phyloP scores from a whole-genome alignment of 2,113 vertebrate genomes.

The Motacilla alba region DNA sequence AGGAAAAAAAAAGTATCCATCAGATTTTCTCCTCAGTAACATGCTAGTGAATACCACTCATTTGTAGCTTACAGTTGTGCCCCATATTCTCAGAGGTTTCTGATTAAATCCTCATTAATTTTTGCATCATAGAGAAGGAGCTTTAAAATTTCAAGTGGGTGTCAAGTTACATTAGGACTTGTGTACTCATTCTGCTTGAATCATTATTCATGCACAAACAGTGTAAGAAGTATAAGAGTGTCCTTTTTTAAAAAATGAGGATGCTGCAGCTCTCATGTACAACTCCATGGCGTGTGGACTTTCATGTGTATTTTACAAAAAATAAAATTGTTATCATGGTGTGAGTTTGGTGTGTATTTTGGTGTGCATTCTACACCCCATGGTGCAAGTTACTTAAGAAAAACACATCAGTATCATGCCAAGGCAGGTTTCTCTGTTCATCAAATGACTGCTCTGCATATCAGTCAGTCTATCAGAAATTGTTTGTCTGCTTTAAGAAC shows the following conservation, averaged over 20 bases:
- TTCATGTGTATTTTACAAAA: not conserved
- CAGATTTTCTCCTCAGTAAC: not conserved
- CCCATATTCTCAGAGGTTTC: not conserved
- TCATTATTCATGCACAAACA: not conserved
- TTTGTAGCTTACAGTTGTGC: not conserved
- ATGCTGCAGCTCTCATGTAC: not conserved
- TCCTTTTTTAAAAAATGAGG: not conserved
- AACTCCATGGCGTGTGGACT: not conserved
- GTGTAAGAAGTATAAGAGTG: not conserved
- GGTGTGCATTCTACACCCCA: not conserved
- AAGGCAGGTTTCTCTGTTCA: not conserved
- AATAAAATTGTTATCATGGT: not conserved
- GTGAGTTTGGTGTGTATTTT: not conserved
- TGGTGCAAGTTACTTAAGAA: not conserved
- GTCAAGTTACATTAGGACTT: not conserved
- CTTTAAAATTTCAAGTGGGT: not conserved
- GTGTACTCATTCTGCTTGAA: not conserved
- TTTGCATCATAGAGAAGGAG: not conserved
- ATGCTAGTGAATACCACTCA: not conserved
- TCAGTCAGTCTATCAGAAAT: not conserved
- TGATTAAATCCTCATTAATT: constrained; percentile 11
- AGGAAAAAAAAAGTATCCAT: not conserved
- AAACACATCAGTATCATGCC: not conserved
- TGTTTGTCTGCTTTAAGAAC: not conserved
- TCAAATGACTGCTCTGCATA: not conserved